These are phyloP conservation scores for Psephotus haematonotus DNA, from an alignment of 2,113 vertebrate genomes.

Conservation along the genomic window DNA sequence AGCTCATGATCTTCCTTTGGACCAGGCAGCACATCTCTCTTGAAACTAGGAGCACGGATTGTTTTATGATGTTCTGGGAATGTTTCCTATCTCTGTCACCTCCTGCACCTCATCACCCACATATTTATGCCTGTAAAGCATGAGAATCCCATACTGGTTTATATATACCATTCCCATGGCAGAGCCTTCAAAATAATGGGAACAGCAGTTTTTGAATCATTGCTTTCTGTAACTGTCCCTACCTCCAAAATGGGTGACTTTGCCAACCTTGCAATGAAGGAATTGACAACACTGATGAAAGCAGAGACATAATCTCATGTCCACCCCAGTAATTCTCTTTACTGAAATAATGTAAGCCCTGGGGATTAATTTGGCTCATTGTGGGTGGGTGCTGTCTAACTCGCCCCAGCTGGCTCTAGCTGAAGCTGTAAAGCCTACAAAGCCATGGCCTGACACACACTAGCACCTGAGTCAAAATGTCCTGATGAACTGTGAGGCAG, in stretches of 20 bases:
- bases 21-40: neutral
- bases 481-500: neutral
- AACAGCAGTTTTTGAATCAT: neutral
- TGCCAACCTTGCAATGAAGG: neutral
- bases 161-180: neutral
- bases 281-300: neutral
- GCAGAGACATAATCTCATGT: neutral
- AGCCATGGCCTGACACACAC: neutral
- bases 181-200: neutral
- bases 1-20: neutral
- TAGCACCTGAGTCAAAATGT: neutral
- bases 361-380: neutral
- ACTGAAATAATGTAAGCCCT: neutral
- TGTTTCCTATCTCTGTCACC: neutral
- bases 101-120: neutral
- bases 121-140: neutral
- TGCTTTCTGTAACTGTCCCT: rapidly evolving
- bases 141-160: neutral
- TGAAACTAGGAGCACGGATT: rapidly evolving
- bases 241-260: neutral
- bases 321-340: neutral
- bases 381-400: neutral
- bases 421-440: neutral
- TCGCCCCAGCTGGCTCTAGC: neutral
- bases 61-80: neutral